Evolutionary conservation across 2,797 vertebrate species (phyloP).

Genomic region (Enteromius treurensis): DNA sequence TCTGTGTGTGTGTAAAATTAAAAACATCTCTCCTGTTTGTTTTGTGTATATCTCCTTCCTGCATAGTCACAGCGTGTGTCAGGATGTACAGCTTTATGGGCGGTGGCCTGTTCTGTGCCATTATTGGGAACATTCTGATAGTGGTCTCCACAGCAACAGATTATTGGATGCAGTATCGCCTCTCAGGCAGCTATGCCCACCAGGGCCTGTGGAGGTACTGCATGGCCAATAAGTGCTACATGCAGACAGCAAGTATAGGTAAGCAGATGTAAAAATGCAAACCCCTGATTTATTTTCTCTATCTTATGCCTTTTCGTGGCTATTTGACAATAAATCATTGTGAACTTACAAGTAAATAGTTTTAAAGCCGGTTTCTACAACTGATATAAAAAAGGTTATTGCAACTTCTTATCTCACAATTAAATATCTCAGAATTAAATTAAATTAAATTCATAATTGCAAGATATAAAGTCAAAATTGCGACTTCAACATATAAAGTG

Average conservation of each 20-base stretch:
- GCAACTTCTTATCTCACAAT: too few species aligned
- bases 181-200: constrained; percentile 86
- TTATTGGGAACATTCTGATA: constrained; percentile 88
- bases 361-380: too few species aligned
- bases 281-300: neutral
- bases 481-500: too few species aligned
- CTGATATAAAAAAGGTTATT: too few species aligned
- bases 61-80: constrained; percentile 62
- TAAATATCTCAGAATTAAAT: too few species aligned
- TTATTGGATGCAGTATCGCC: constrained; percentile 92
- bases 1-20: neutral
- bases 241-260: constrained; percentile 89
- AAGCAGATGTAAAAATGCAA: constrained; percentile 52
- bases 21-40: neutral
- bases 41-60: constrained; percentile 16
- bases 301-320: neutral
- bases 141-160: constrained; percentile 87
- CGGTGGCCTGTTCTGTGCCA: constrained; percentile 88
- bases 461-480: too few species aligned
- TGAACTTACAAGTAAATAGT: neutral
- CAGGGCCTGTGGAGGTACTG: constrained; percentile 92
- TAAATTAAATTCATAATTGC: too few species aligned
- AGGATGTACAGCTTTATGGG: constrained; percentile 92
- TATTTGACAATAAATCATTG: neutral
- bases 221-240: constrained; percentile 86